These are phyloP conservation scores for Hexactinellida sp. DNA, from an alignment of 37 sponge, comb jelly and placozoan species.

Conservation along the genomic window DNA sequence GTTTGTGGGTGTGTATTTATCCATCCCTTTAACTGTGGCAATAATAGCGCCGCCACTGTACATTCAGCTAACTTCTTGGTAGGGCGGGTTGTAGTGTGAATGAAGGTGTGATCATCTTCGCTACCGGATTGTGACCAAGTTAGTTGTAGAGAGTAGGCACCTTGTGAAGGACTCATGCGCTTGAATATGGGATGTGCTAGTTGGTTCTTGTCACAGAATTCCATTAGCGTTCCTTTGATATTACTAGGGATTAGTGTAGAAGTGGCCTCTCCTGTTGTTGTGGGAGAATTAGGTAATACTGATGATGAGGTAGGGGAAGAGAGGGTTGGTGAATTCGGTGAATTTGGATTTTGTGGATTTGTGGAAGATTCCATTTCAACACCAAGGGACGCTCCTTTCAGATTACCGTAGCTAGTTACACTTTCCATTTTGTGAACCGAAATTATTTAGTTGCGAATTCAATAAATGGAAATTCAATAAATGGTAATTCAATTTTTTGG, in stretches of 20 bases:
- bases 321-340: background rate
- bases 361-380: no score
- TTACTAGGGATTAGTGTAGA: background rate
- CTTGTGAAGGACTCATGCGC: background rate
- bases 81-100: background rate
- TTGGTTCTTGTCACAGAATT: background rate
- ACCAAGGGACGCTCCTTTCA: no score
- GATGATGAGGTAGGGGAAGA: background rate
- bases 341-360: no score
- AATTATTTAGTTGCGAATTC: no score
- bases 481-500: no score
- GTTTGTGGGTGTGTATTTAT: background rate
- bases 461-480: no score
- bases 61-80: background rate
- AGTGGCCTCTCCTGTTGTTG: background rate
- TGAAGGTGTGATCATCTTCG: background rate
- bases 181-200: background rate
- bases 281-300: background rate
- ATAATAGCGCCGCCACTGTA: background rate
- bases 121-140: background rate
- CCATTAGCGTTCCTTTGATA: background rate
- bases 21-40: background rate
- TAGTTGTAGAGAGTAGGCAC: background rate
- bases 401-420: no score
- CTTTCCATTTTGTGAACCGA: no score